Percentiles rank a stretch among this genome's conserved stretches.
phyloP scores from a whole-genome alignment of 2,113 vertebrate species.

The Mus musculus region GRCm39 chr16:77498001-77498500 shows the following conservation, averaged over 20 bases:
- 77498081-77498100: background rate
- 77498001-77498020: background rate
- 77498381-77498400: background rate
- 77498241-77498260: conserved; percentile 17
- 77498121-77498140: background rate
- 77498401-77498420: background rate
- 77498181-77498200: background rate
- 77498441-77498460: background rate
- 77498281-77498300: conserved; percentile 50
- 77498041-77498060: background rate
- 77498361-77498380: background rate
- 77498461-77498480: background rate
- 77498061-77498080: background rate
- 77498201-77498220: background rate
- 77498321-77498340: conserved; percentile 7
- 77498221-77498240: background rate
- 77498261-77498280: background rate
- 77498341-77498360: background rate
- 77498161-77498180: too few species aligned
- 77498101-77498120: background rate
- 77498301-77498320: conserved; percentile 39
- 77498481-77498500: background rate
- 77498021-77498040: background rate
- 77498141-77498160: background rate
- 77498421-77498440: background rate